Conservation (phyloP, 2,113 vertebrate genomes). For the Myxocyprinus asiaticus region DNA sequence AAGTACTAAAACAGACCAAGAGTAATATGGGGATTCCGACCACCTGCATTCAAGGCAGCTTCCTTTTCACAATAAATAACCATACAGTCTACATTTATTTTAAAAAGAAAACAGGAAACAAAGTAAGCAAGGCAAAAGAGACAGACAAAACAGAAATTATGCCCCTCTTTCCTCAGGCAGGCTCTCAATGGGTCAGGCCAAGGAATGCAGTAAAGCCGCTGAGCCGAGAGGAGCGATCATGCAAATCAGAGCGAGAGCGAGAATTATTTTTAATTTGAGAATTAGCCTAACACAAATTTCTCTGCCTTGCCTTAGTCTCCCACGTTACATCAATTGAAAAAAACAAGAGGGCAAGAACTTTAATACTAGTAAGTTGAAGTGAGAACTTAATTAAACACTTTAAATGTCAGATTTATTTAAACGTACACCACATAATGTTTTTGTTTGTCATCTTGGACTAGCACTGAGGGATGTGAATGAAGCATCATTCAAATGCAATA, state of each 20-base stretch:
- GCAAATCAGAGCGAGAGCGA: conserved; percentile 22
- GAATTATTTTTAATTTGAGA: too few relatives aligned
- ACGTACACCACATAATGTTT: too few relatives aligned
- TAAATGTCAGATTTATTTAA: not conserved
- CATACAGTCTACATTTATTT: conserved; percentile 1
- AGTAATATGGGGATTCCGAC: not conserved
- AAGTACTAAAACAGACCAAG: not conserved
- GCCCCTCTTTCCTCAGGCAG: not conserved
- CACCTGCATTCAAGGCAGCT: conserved; percentile 3
- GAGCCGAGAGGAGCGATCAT: conserved; percentile 4
- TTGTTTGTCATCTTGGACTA: too few relatives aligned
- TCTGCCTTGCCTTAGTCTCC: not conserved
- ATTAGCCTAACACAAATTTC: conserved; percentile 14
- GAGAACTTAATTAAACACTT: not conserved
- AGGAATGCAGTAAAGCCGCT: conserved; percentile 27
- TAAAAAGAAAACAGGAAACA: conserved; percentile 19
- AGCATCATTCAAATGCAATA: too few relatives aligned
- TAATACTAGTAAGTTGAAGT: not conserved
- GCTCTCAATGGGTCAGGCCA: conserved; percentile 25
- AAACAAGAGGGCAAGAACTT: too few relatives aligned
- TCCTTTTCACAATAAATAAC: not conserved
- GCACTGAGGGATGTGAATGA: too few relatives aligned
- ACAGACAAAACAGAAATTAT: conserved; percentile 12
- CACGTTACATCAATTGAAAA: not conserved
- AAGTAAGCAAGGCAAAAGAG: not conserved